phyloP scores from a whole-genome alignment of 2,113 vertebrate species.

The Myrmecobius fasciatus region DNA sequence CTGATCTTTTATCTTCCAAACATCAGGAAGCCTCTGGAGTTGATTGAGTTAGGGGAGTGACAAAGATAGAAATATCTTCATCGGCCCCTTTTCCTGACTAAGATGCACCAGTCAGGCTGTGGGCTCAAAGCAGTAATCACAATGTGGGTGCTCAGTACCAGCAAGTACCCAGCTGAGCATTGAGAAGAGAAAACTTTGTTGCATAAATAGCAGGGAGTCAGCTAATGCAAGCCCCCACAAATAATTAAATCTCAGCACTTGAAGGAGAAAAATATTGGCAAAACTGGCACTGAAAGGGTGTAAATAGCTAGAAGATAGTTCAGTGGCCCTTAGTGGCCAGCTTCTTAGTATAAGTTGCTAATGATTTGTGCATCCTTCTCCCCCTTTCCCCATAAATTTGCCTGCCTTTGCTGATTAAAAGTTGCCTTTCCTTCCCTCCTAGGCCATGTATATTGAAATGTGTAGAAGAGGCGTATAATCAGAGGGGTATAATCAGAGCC shows the following conservation, averaged over 20 bases:
- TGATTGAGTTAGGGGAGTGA: not conserved
- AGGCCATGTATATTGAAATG: constrained; percentile 8
- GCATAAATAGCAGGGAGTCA: constrained; percentile 69
- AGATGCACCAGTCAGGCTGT: not conserved
- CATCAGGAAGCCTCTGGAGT: not conserved
- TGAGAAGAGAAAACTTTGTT: constrained; percentile 49
- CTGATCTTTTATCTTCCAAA: not conserved
- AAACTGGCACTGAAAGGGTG: not conserved
- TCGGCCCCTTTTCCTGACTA: not conserved
- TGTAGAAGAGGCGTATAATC: not conserved
- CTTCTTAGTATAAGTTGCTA: constrained; percentile 23
- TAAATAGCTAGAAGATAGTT: constrained; percentile 51
- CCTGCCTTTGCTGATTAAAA: constrained; percentile 32
- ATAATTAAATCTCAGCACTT: constrained; percentile 62
- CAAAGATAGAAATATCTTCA: not conserved
- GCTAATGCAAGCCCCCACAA: constrained; percentile 51
- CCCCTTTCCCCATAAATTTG: not conserved
- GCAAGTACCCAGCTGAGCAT: constrained; percentile 57
- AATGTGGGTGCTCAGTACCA: not conserved
- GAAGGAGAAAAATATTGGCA: constrained; percentile 48
- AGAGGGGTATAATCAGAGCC: not conserved
- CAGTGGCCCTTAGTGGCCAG: constrained; percentile 26
- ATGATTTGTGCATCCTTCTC: constrained; percentile 4
- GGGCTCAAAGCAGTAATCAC: not conserved
- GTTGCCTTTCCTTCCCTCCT: constrained; percentile 24